Conservation (phyloP, 2,888 invertebrate species). For the Oxyscelio sp. region DNA sequence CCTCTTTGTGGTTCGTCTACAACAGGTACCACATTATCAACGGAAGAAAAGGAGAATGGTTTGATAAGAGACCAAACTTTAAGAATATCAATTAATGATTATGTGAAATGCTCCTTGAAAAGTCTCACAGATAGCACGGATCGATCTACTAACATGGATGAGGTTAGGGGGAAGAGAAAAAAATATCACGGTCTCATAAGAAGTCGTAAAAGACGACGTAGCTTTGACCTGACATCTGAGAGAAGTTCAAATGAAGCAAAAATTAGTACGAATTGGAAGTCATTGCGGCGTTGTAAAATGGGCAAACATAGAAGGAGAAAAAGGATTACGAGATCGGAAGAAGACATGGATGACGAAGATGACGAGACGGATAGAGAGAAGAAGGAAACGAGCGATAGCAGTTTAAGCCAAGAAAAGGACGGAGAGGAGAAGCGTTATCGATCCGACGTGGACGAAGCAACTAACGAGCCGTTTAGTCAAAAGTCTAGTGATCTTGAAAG, state of each 20-base stretch:
- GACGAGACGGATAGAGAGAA: constrained; percentile 57
- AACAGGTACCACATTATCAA: constrained; percentile 81
- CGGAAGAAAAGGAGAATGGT: constrained; percentile 80
- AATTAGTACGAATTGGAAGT: constrained; percentile 74
- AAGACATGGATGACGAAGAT: constrained; percentile 72
- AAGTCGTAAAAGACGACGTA: constrained; percentile 81
- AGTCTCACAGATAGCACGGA: constrained; percentile 79
- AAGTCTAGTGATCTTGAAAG: constrained; percentile 80
- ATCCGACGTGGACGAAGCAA: constrained; percentile 31
- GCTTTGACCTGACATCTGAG: constrained; percentile 71
- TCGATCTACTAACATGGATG: constrained; percentile 30
- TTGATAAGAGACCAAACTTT: constrained; percentile 74
- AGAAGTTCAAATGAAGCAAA: constrained; percentile 53
- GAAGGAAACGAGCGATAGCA: constrained; percentile 47
- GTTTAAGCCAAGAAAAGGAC: constrained; percentile 18
- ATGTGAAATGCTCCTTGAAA: constrained; percentile 67
- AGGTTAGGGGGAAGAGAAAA: constrained; percentile 67
- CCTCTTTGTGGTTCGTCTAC: constrained; percentile 49
- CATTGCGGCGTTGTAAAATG: constrained; percentile 74
- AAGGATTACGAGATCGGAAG: constrained; percentile 72
- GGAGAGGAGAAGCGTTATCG: constrained; percentile 35
- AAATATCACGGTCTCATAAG: constrained; percentile 77
- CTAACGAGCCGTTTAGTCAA: constrained; percentile 48
- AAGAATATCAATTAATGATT: constrained; percentile 57
- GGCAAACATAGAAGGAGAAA: constrained; percentile 56